Evolutionary conservation across 1,140 invertebrate species (phyloP), one percentile per base, ranked within the genome.

Genomic region (Phthorimaea operculella): DNA sequence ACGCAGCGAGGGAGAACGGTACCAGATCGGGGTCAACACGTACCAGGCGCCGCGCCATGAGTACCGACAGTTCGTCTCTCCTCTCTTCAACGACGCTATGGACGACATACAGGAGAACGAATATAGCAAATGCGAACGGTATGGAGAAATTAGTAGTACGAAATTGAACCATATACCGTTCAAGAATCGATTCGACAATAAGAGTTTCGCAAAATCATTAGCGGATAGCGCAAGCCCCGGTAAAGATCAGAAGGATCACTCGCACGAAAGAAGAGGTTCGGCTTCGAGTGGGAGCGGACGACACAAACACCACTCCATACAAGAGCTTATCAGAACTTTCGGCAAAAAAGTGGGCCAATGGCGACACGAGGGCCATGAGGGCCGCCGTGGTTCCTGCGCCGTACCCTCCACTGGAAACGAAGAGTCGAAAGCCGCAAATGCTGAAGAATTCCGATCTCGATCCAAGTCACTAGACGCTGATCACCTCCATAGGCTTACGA

Each of bases 401-500:
- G 85, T 62, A 50, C 87, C 62, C 59, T 85, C 63, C 63, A 87
- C 76, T 54, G 64, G 42, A 14, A 83, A 68, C 58, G 86, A 85
- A 72, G 87, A 83, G 60, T 78, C 62, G 58, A 74, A 66, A 66
- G 74, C 74, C 42, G 77, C 79, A 1, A 85, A 83, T 63, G 87
- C 84, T 59, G 87, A 86, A 60, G 90, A 92, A 52, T 94, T 93
- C 62, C 86, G 93, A 8, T 89, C 88, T 39, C 87, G 93, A 21
- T 93, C 92, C 16, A 92, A 92, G 71, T 94, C 92, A 28, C 75
- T 94, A 56, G 93, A 94, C 72, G 91, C 89, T 7, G 87, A 89
- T 54, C 83, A 88, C 7, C 76, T 87, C 48, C 85, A 85, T 33
- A 73, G 80, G 44, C 59, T 76, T 21, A 36, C 70, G 18, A 68